A percentile compares a stretch with the other conserved stretches of the same genome.
Evolutionary conservation across 2,888 invertebrate species (phyloP).

Genomic region (Bursaphelenchus okinawaensis): DNA sequence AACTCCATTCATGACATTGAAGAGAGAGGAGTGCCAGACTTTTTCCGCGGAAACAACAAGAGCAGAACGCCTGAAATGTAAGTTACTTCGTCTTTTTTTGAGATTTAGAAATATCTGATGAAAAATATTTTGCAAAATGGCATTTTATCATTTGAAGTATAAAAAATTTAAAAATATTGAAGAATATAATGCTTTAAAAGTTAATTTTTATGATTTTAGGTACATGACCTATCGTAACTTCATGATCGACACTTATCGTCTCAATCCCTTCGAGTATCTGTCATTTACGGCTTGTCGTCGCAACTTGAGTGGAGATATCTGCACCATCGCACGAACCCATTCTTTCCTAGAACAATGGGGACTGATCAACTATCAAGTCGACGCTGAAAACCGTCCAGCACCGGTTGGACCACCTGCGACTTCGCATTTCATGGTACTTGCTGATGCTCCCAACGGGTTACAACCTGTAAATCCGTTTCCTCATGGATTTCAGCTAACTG

Average conservation of each 20-base stretch:
- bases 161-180: background rate
- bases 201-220: too few species aligned
- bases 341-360: constrained; percentile 99
- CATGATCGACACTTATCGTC: constrained; percentile 96
- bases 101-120: too few species aligned
- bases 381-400: constrained; percentile 87
- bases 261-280: constrained; percentile 92
- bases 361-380: constrained; percentile 84
- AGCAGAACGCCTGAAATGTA: constrained; percentile 91
- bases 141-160: background rate
- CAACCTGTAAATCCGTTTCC: constrained; percentile 66
- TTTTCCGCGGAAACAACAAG: constrained; percentile 95
- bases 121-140: too few species aligned
- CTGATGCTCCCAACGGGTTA: constrained; percentile 94
- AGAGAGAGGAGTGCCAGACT: constrained; percentile 91
- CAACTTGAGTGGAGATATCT: constrained; percentile 92
- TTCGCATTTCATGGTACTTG: constrained; percentile 95
- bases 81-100: constrained; percentile 32
- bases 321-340: constrained; percentile 67
- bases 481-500: constrained; percentile 21
- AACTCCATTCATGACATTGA: constrained; percentile 76
- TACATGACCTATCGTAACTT: constrained; percentile 97
- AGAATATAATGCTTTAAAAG: constrained; percentile 30
- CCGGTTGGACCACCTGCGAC: constrained; percentile 99
- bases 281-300: constrained; percentile 93